phyloP scores from a whole-genome alignment of 2,888 invertebrate genomes.

The Platycnemis pennipes region DNA sequence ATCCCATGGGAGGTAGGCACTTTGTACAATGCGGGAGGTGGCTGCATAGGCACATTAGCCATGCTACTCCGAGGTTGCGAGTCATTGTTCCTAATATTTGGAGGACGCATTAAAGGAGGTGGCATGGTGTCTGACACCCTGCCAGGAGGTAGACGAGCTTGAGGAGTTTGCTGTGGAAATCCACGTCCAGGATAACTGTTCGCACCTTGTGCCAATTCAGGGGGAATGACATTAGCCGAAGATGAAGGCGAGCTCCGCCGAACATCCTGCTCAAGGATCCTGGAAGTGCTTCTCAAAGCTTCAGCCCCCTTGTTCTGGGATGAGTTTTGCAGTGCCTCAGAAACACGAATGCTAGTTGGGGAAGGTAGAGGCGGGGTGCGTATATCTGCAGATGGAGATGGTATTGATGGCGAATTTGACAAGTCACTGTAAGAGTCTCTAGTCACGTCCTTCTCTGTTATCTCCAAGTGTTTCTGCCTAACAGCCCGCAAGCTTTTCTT shows the following conservation, averaged over 20 bases:
- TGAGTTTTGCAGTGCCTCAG: not conserved
- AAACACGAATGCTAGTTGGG: not conserved
- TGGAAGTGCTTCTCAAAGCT: not conserved
- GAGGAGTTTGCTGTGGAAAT: constrained; percentile 8
- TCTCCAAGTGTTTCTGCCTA: not conserved
- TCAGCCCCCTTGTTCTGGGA: not conserved
- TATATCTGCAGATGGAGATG: constrained; percentile 25
- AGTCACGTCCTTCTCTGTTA: not conserved
- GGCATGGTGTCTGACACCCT: constrained; percentile 34
- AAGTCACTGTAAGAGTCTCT: constrained; percentile 29
- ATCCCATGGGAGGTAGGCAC: constrained; percentile 48
- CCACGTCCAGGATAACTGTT: not conserved
- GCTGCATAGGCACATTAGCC: constrained; percentile 35
- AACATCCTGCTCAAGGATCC: not conserved
- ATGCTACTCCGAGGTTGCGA: constrained; percentile 14
- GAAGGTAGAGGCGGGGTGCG: not conserved
- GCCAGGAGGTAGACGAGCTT: not conserved
- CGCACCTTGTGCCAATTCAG: not conserved
- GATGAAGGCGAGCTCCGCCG: not conserved
- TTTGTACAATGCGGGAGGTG: constrained; percentile 54
- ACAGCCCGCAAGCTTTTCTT: constrained; percentile 29
- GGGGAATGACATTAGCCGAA: not conserved
- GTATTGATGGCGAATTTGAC: constrained; percentile 7
- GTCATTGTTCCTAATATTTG: constrained; percentile 31
- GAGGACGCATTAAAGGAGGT: constrained; percentile 49